Percentiles rank a stretch among this genome's conserved stretches.
Evolutionary conservation across 2,113 vertebrate genomes (phyloP).

Genomic region (Trogon melanurus): DNA sequence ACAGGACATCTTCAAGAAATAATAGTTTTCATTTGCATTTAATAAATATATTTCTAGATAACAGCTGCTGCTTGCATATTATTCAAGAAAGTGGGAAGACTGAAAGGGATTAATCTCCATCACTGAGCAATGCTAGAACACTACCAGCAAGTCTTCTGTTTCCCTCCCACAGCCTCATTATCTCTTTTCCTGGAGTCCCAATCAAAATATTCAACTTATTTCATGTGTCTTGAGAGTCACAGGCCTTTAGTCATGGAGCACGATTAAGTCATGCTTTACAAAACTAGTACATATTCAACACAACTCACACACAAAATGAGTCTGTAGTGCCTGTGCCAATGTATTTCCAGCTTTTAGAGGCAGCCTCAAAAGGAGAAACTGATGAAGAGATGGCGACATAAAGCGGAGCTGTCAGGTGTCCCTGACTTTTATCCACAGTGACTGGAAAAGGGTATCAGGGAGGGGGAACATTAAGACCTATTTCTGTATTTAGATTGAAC

Average conservation of each 20-base stretch:
- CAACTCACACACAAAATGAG: background rate
- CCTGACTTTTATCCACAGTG: constrained; percentile 21
- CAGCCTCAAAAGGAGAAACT: background rate
- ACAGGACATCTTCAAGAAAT: background rate
- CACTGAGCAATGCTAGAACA: background rate
- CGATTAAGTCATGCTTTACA: background rate
- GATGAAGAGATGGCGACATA: background rate
- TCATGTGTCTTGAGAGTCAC: background rate
- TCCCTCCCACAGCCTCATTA: background rate
- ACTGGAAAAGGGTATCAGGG: background rate
- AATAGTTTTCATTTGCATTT: background rate
- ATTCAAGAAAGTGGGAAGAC: background rate
- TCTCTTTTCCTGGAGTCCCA: background rate
- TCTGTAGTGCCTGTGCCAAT: background rate
- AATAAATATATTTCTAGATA: background rate
- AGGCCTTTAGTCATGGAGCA: background rate
- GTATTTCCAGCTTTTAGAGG: background rate
- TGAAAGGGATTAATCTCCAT: background rate
- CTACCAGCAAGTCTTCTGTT: background rate
- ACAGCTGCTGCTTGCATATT: background rate
- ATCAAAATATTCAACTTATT: background rate
- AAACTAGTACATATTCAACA: background rate
- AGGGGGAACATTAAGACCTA: constrained; percentile 18
- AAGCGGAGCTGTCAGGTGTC: background rate
- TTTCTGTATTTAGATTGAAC: constrained; percentile 16